These are phyloP conservation scores for Incurvaria masculella DNA, from an alignment of 2,888 invertebrate genomes.

Conservation along the genomic window DNA sequence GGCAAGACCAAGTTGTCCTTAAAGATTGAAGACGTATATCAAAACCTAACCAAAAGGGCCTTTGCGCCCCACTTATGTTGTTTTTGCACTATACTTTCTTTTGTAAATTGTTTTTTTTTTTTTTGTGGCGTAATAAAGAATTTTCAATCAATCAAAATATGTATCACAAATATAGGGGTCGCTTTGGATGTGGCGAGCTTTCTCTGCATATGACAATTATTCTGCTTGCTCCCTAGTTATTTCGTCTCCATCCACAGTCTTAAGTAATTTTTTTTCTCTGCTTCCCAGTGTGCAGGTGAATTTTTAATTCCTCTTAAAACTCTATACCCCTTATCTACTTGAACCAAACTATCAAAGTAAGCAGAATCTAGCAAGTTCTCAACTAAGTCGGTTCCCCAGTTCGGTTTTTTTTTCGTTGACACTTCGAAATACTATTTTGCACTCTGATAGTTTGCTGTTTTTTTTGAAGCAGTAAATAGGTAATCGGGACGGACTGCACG, in stretches of 20 bases:
- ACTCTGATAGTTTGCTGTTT: slow-evolving; percentile 11
- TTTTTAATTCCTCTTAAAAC: slow-evolving; percentile 14
- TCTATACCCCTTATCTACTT: slow-evolving; percentile 13
- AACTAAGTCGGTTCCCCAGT: slow-evolving; percentile 12
- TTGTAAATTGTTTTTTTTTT: slow-evolving; percentile 8
- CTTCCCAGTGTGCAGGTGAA: slow-evolving; percentile 19
- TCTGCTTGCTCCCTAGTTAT: slow-evolving; percentile 12
- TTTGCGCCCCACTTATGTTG: too few species aligned
- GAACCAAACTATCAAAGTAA: slow-evolving; percentile 14
- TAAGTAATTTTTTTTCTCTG: slow-evolving; percentile 15
- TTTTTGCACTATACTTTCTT: too few species aligned
- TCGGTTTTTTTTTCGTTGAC: slow-evolving; percentile 17
- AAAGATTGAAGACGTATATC: too few species aligned
- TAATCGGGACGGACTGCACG: slow-evolving; percentile 17
- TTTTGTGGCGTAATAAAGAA: too few species aligned
- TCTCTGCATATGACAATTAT: slow-evolving; percentile 9
- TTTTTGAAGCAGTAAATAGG: slow-evolving; percentile 12
- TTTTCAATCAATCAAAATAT: too few species aligned
- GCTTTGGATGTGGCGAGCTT: slow-evolving; percentile 15
- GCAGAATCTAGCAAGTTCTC: slow-evolving; percentile 11
- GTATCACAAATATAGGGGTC: slow-evolving; percentile 20
- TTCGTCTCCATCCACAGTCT: slow-evolving; percentile 4
- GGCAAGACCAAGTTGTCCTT: slow-evolving; percentile 12
- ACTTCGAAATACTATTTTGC: slow-evolving; percentile 11
- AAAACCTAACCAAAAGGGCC: too few species aligned